phyloP scores from a whole-genome alignment of 2,113 vertebrate genomes.

The Elephas maximus region DNA sequence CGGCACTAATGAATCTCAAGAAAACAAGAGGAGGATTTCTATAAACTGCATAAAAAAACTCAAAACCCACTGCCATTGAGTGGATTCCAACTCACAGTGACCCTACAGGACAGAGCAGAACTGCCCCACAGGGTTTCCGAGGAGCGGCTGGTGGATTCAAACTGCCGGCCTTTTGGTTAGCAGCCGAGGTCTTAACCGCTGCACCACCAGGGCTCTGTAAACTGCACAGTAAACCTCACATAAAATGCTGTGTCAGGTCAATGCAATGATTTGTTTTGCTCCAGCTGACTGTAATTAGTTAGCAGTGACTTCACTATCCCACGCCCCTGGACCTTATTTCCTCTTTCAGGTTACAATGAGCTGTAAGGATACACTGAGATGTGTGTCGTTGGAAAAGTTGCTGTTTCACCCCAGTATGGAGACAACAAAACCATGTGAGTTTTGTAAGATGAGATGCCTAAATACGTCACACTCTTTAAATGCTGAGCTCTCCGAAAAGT shows the following conservation, averaged over 20 bases:
- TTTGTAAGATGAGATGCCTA: not conserved
- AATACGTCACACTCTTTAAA: not conserved
- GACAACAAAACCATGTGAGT: not conserved
- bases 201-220: too few relatives aligned
- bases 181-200: too few relatives aligned
- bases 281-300: not conserved
- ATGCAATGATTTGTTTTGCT: conserved; percentile 26
- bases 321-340: not conserved
- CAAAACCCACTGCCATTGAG: not conserved
- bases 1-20: not conserved
- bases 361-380: conserved; percentile 23
- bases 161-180: too few relatives aligned
- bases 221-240: not conserved
- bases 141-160: too few relatives aligned
- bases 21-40: conserved; percentile 48
- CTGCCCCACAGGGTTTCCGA: too few relatives aligned
- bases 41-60: conserved; percentile 7
- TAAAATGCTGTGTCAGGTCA: conserved; percentile 29
- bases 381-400: not conserved
- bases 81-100: not conserved
- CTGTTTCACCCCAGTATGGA: not conserved
- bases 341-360: conserved; percentile 27
- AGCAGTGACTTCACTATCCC: not conserved
- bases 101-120: too few relatives aligned
- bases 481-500: not conserved